Evolutionary conservation across 2,113 vertebrate species (phyloP), one percentile per base, ranked within the genome.

Genomic region (Mustela nigripes): DNA sequence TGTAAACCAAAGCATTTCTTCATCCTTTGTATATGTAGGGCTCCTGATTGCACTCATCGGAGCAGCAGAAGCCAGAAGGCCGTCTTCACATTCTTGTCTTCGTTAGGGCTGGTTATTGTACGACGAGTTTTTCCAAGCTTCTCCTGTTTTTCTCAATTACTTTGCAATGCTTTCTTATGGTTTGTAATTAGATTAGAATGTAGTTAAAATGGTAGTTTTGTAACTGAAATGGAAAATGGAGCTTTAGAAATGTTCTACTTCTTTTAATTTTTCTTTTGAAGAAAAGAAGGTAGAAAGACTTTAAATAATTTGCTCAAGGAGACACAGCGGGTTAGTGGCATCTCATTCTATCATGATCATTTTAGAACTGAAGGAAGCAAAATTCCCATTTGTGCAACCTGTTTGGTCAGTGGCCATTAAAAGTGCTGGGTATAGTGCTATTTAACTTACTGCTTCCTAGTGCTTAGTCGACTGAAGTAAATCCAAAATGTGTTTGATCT

Each of bases 401-500:
- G 67, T 79, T 78, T 91, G 60, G 84, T 89, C 69, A 74, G 62
- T 50, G 73, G 39, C 60, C 50, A 63, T 48, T 28, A 24, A 62
- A 91, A 18, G 11, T 67, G 89, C 48, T 60, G 7, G 50, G 26
- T 31, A 18, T 86, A 85, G 26, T 58, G 53, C 65, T 96, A 3
- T 62, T 92, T 50, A 74, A 63, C 65, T 50, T 76, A 71, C 31
- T 28, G 48, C 48, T 83, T 28, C 7, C 65, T 74, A 5, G 60
- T 79, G 79, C 74, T 94, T 93, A 74, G 33, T 78, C 56, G 79
- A 79, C 22, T 33, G 31, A 50, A 31, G 12, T 63, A 87, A 79
- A 67, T 92, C 31, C 81, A 63, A 80, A 89, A 50, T 83, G 71
- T 42, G 26, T 89, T 89, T 91, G 65, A 19, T 88, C 53, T 14